Evolutionary conservation across 2,797 vertebrate species (phyloP).

Genomic region (Dallia pectoralis): DNA sequence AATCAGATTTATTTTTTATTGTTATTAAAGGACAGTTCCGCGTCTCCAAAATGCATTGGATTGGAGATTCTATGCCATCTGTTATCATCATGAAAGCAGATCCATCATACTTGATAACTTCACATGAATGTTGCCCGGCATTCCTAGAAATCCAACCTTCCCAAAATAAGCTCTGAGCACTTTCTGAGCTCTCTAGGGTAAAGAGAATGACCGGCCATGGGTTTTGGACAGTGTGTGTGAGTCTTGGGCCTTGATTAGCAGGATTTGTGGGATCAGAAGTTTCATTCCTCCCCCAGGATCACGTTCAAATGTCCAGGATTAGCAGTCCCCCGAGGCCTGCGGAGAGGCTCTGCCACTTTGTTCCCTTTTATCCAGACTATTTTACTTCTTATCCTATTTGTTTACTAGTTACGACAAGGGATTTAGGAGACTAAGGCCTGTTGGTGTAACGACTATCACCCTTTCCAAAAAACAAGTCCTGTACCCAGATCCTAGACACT

Average conservation of each 20-base stretch:
- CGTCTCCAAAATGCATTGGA: background rate
- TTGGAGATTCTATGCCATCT: background rate
- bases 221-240: background rate
- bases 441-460: background rate
- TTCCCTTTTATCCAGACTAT: slow-evolving; percentile 5
- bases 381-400: slow-evolving; percentile 9
- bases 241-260: slow-evolving; percentile 15
- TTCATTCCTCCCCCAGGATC: slow-evolving; percentile 8
- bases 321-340: slow-evolving; percentile 18
- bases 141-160: background rate
- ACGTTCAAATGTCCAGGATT: slow-evolving; percentile 21
- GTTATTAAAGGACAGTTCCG: background rate
- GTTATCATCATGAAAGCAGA: background rate
- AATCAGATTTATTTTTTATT: background rate
- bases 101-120: background rate
- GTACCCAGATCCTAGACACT: background rate
- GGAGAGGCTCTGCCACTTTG: background rate
- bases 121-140: background rate
- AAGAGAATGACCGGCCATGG: background rate
- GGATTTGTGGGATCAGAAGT: slow-evolving; percentile 17
- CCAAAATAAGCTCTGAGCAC: background rate
- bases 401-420: slow-evolving; percentile 5
- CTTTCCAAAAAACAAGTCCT: background rate
- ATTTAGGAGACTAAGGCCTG: background rate
- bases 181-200: background rate